Percentiles rank a stretch among this genome's conserved stretches.
phyloP scores from a whole-genome alignment of 2,888 invertebrate species.

The Creontiades dilutus region DNA sequence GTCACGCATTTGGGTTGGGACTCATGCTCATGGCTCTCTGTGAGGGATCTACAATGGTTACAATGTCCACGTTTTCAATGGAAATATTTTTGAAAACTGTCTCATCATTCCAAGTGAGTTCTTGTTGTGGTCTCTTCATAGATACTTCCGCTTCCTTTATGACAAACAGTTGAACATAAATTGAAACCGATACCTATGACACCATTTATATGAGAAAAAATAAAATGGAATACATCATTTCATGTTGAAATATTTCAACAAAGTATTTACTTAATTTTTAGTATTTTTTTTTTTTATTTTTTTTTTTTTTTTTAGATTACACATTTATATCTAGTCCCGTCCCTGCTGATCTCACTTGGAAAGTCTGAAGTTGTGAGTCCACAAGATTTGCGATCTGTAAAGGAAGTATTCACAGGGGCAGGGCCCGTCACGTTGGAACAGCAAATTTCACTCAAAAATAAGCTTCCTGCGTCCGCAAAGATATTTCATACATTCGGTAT shows the following conservation, averaged over 20 bases:
- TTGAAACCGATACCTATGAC: too few species aligned
- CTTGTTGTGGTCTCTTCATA: not conserved
- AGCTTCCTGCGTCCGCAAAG: conserved; percentile 53
- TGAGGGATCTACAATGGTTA: conserved; percentile 66
- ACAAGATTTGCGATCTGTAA: conserved; percentile 78
- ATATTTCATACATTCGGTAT: conserved; percentile 72
- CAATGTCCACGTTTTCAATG: conserved; percentile 62
- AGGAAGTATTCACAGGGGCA: conserved; percentile 78
- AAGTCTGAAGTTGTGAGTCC: conserved; percentile 76
- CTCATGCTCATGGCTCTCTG: conserved; percentile 72
- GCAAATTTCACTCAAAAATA: conserved; percentile 52
- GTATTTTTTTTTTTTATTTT: too few species aligned
- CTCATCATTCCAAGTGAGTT: conserved; percentile 57
- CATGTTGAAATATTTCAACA: too few species aligned
- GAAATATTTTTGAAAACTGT: conserved; percentile 51
- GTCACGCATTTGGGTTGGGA: conserved; percentile 71
- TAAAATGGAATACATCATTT: too few species aligned
- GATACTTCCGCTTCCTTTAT: too few species aligned
- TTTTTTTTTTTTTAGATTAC: conserved; percentile 57
- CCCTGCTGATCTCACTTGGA: conserved; percentile 86
- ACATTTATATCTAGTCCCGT: conserved; percentile 80
- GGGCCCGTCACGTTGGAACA: conserved; percentile 49
- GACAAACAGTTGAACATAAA: too few species aligned
- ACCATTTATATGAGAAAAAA: too few species aligned
- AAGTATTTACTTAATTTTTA: too few species aligned